Conservation (phyloP, 2,888 invertebrate genomes). For the Trichacis sp. region DNA sequence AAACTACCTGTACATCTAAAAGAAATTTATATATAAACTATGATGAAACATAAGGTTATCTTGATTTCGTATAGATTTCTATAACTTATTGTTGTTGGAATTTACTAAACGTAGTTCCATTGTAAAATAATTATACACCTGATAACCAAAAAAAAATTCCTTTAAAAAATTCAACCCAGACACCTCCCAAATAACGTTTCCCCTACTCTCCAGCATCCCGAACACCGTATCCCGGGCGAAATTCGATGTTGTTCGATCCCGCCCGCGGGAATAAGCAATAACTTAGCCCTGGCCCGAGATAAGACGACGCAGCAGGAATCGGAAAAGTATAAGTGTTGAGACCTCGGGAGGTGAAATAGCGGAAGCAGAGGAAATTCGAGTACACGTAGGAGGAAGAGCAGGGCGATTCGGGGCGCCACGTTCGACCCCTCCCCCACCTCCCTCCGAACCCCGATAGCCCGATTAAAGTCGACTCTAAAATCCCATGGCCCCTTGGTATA, state of each 20-base stretch:
- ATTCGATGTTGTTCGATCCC: neutral
- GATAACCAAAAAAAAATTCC: no score
- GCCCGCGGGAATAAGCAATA: neutral
- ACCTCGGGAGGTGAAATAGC: neutral
- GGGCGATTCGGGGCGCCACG: constrained; percentile 42
- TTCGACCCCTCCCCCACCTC: constrained; percentile 33
- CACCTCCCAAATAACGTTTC: no score
- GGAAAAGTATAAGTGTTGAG: neutral
- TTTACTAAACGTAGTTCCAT: no score
- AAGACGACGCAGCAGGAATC: constrained; percentile 16
- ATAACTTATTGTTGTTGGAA: no score
- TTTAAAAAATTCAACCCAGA: no score
- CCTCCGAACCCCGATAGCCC: constrained; percentile 46
- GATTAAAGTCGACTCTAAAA: constrained; percentile 63
- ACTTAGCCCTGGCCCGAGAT: neutral
- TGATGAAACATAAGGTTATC: no score
- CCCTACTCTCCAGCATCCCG: constrained; percentile 9
- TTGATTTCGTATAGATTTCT: no score
- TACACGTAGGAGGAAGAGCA: constrained; percentile 19
- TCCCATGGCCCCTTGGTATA: constrained; percentile 45
- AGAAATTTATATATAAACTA: no score
- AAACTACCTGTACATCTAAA: no score
- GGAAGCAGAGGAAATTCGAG: constrained; percentile 3
- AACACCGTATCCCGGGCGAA: no score
- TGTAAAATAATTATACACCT: no score